Base-by-base conservation (phyloP, 1,140 invertebrate genomes). In the Ganaspis sp. region DNA sequence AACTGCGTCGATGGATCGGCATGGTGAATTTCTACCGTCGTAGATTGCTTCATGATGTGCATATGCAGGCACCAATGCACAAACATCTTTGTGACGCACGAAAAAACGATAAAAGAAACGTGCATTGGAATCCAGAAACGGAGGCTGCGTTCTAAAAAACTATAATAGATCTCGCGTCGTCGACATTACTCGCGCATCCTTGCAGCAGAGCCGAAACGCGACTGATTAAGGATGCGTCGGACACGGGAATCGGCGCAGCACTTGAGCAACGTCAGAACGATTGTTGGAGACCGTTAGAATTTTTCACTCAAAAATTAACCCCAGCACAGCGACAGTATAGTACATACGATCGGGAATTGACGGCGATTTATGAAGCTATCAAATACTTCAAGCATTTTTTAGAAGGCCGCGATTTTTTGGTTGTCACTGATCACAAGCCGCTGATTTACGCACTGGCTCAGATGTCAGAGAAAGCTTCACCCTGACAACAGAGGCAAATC, bases 1-100 rank as follows among this genome's bases (percentile, higher is more conserved):
- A 89, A 40, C 69, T 88, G 0, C 76, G 85, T 4, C 69, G 82
- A 6, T 90, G 90, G 76, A 69, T 89, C 1, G 86, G 84, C 5
- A 80, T 89, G 75, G 15, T 87, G 0, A 88, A 90, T 72, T 88
- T 84, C 72, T 89, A 89, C 49, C 69, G 87, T 0, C 37, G 82
- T 0, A 84, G 76, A 49, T 73, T 90, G 26, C 87, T 82, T 1
- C 78, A 75, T 9, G 85, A 85, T 8, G 84, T 87, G 0, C 17
- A 77, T n/a, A 42, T 79, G 1, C 87, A 86, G 78, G 73, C 73
- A 1, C 58, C 23, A 0, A 72, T 87, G 0, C 45, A 83, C 19
- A 70, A 78, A 9, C 77, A 80, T 11, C 58, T 80, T n/a, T 38
- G 49, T 11, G 72, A 81, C 15, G 29, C 75, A 21, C 84, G 83